These are phyloP conservation scores for Atta cephalotes DNA, from an alignment of 1,140 invertebrate genomes.

Conservation along the genomic window DNA sequence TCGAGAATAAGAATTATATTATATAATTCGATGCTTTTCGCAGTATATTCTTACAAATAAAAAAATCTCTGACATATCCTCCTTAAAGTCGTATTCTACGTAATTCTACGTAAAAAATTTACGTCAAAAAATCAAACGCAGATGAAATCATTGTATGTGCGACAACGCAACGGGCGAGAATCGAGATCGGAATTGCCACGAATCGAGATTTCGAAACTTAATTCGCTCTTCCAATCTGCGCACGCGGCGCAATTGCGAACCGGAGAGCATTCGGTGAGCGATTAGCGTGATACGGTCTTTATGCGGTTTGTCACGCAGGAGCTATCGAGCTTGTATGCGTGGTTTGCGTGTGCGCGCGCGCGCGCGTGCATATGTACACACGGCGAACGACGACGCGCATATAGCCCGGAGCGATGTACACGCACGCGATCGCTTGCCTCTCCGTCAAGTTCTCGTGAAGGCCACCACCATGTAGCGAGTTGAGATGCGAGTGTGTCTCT, in stretches of 20 bases:
- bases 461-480: slow-evolving; percentile 71
- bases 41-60: neutral
- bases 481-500: slow-evolving; percentile 78
- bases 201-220: neutral
- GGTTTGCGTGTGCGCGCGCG: no score
- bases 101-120: neutral
- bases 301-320: slow-evolving; percentile 41
- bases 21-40: slow-evolving; percentile 2
- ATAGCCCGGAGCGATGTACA: slow-evolving; percentile 37
- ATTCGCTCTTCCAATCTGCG: slow-evolving; percentile 22
- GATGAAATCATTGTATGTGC: slow-evolving; percentile 7
- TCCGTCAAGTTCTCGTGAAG: slow-evolving; percentile 71
- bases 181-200: slow-evolving; percentile 18
- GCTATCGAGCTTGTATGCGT: neutral
- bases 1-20: slow-evolving; percentile 20
- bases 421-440: slow-evolving; percentile 42
- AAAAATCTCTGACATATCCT: neutral
- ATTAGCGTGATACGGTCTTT: slow-evolving; percentile 45
- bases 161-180: neutral
- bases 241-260: neutral
- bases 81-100: neutral
- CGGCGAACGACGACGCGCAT: slow-evolving; percentile 37
- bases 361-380: neutral
- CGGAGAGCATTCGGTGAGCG: slow-evolving; percentile 12
- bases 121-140: neutral